Percentiles rank a stretch among this genome's conserved stretches.
Evolutionary conservation across 2,113 vertebrate genomes (phyloP).

Genomic region (Phocoena phocoena): DNA sequence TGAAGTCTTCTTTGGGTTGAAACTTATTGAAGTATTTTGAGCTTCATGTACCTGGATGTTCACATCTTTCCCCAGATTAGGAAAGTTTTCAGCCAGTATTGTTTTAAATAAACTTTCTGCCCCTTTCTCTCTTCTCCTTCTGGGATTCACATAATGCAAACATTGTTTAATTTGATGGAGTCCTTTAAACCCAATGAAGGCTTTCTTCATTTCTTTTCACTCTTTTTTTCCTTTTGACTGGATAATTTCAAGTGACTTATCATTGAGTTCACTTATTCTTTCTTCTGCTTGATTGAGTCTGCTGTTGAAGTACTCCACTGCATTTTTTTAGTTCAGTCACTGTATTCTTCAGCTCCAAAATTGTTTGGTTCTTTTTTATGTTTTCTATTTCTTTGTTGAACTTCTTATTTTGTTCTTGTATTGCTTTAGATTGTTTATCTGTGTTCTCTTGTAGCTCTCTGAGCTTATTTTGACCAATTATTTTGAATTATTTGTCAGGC

Average conservation of each 20-base stretch:
- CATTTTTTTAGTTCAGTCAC: background rate
- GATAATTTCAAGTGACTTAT: background rate
- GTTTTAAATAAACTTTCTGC: background rate
- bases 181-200: background rate
- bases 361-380: background rate
- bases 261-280: background rate
- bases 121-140: background rate
- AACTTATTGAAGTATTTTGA: background rate
- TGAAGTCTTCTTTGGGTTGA: background rate
- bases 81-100: background rate
- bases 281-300: background rate
- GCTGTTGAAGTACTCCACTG: background rate
- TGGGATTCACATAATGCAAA: background rate
- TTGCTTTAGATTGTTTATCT: background rate
- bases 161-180: background rate
- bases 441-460: background rate
- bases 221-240: background rate
- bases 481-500: background rate
- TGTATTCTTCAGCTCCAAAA: background rate
- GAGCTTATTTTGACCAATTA: background rate
- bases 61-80: background rate
- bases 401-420: background rate
- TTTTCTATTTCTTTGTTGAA: background rate
- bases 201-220: background rate
- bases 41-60: background rate